Conservation (phyloP, 2,888 invertebrate species). For the Drosophila histrio region DNA sequence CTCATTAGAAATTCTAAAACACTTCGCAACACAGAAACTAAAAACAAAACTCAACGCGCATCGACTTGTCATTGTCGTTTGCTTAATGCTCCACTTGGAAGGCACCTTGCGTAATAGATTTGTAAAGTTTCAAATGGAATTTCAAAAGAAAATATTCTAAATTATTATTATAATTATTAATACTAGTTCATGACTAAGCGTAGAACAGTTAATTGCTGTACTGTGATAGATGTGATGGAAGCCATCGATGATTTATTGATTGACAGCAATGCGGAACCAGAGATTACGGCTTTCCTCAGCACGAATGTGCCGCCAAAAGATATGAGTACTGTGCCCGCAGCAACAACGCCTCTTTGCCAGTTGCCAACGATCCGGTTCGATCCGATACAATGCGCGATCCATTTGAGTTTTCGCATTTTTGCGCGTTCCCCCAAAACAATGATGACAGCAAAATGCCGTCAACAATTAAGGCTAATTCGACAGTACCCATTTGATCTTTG, state of each 20-base stretch:
- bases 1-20: conserved; percentile 72
- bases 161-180: conserved; percentile 4
- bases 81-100: conserved; percentile 61
- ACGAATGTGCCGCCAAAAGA: conserved; percentile 45
- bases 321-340: conserved; percentile 34
- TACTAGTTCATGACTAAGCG: conserved; percentile 14
- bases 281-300: conserved; percentile 45
- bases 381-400: not conserved
- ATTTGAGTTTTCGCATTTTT: conserved; percentile 15
- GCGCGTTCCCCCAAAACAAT: conserved; percentile 20
- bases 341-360: conserved; percentile 45
- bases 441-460: conserved; percentile 58
- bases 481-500: conserved; percentile 49
- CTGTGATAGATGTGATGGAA: not conserved
- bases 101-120: conserved; percentile 55
- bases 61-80: conserved; percentile 43
- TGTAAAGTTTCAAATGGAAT: conserved; percentile 23
- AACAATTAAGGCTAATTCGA: conserved; percentile 76
- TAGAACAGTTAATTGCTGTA: conserved; percentile 1
- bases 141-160: conserved; percentile 18
- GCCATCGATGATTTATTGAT: conserved; percentile 42
- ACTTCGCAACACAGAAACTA: conserved; percentile 13
- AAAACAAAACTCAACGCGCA: conserved; percentile 23
- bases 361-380: conserved; percentile 6
- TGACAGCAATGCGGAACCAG: conserved; percentile 73